Percentiles rank a stretch among this genome's conserved stretches.
Conservation (phyloP, 2,797 vertebrate species). For the Ispidina picta region DNA sequence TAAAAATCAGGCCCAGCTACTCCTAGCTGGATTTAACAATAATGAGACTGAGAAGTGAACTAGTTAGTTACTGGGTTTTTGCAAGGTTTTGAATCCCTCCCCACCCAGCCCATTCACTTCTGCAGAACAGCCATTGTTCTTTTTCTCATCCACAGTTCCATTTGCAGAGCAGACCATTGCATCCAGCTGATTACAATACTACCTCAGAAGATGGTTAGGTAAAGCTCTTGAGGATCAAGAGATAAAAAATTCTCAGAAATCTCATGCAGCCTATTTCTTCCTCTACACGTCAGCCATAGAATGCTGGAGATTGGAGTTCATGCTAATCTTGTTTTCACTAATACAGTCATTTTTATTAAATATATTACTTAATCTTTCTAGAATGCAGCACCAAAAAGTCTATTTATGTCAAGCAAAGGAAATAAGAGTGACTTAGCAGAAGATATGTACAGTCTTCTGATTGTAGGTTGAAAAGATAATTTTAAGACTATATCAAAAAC, state of each 20-base stretch:
- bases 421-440: not conserved
- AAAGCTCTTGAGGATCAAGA: slow-evolving; percentile 1
- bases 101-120: not conserved
- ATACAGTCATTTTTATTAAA: slow-evolving; percentile 1
- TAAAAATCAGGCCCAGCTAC: not conserved
- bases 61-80: not conserved
- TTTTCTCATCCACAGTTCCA: not conserved
- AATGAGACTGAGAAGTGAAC: not conserved
- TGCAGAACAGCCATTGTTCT: not conserved
- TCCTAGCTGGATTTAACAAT: not conserved
- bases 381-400: not conserved
- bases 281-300: not conserved
- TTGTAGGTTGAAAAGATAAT: slow-evolving; percentile 5
- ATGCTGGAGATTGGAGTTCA: not conserved
- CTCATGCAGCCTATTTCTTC: not conserved
- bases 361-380: slow-evolving; percentile 1
- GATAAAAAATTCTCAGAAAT: not conserved
- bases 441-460: not conserved
- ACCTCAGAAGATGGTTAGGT: not conserved
- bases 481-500: not conserved
- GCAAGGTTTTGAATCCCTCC: not conserved
- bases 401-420: slow-evolving; percentile 14
- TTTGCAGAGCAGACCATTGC: not conserved
- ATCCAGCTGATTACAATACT: not conserved
- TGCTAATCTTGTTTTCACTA: not conserved